phyloP scores from a whole-genome alignment of 2,888 invertebrate genomes.

The Balanococcus diminutus region DNA sequence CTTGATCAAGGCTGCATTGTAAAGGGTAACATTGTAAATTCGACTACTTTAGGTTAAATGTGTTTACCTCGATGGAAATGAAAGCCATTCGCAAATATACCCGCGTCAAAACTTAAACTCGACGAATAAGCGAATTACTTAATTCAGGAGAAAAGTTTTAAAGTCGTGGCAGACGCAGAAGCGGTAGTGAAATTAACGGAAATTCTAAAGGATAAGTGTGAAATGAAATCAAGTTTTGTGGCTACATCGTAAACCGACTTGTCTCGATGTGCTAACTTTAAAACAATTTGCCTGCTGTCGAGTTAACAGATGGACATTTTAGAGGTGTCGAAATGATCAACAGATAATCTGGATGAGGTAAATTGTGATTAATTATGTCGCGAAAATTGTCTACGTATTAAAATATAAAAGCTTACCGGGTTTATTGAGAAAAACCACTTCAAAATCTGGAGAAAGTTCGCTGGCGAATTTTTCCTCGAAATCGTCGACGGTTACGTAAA shows the following conservation, averaged over 20 bases:
- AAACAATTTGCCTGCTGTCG: background rate
- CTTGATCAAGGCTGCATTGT: background rate
- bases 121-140: slow-evolving; percentile 11
- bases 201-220: slow-evolving; percentile 16
- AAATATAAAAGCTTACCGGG: slow-evolving; percentile 24
- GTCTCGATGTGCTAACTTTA: background rate
- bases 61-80: background rate
- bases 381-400: too few species aligned
- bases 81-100: slow-evolving; percentile 13
- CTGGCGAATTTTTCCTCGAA: background rate
- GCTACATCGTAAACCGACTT: background rate
- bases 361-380: too few species aligned
- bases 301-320: background rate
- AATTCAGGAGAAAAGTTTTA: slow-evolving; percentile 17
- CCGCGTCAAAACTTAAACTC: slow-evolving; percentile 22
- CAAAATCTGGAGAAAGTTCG: background rate
- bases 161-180: background rate
- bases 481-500: background rate
- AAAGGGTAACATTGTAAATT: background rate
- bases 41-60: background rate
- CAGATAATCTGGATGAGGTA: too few species aligned
- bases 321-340: background rate
- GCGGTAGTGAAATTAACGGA: background rate
- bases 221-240: slow-evolving; percentile 19
- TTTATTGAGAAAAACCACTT: background rate